phyloP scores from a whole-genome alignment of 23 tunicate species.

The Styela clava region DNA sequence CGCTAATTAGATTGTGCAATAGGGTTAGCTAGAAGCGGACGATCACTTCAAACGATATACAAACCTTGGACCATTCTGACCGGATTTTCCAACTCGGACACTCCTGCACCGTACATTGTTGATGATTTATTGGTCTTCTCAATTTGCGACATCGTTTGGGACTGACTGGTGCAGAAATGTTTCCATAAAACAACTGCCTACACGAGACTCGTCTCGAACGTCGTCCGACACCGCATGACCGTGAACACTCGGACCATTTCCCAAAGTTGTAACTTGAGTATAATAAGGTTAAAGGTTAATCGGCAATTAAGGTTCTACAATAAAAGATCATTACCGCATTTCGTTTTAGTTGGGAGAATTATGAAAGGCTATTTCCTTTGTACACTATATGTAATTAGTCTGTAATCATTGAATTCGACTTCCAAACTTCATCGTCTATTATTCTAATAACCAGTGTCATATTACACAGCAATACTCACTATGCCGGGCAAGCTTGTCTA shows the following conservation, averaged over 20 bases:
- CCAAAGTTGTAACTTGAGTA: slow-evolving; percentile 46
- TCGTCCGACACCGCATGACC: slow-evolving; percentile 63
- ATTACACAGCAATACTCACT: slow-evolving; percentile 31
- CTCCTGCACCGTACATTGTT: slow-evolving; percentile 49
- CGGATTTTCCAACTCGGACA: slow-evolving; percentile 72
- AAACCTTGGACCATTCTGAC: slow-evolving; percentile 61
- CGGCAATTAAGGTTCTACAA: not conserved
- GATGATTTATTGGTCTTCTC: slow-evolving; percentile 42
- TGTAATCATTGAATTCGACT: too few relatives aligned
- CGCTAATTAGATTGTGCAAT: too few relatives aligned
- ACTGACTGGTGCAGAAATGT: slow-evolving; percentile 58
- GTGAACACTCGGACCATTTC: slow-evolving; percentile 67
- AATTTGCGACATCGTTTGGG: slow-evolving; percentile 48
- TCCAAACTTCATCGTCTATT: too few relatives aligned
- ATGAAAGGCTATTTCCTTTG: too few relatives aligned
- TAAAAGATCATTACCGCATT: not conserved
- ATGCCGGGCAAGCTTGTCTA: slow-evolving; percentile 69
- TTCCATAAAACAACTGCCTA: slow-evolving; percentile 54
- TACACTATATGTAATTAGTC: too few relatives aligned
- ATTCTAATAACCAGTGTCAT: too few relatives aligned
- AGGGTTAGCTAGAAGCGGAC: too few relatives aligned
- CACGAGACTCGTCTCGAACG: slow-evolving; percentile 56
- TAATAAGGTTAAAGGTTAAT: not conserved
- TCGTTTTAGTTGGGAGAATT: too few relatives aligned
- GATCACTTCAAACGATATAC: too few relatives aligned